A percentile compares a stretch with the other conserved stretches of the same genome.
Evolutionary conservation across 1,140 invertebrate species (phyloP).

Genomic region (Pseudomyrmex gracilis): DNA sequence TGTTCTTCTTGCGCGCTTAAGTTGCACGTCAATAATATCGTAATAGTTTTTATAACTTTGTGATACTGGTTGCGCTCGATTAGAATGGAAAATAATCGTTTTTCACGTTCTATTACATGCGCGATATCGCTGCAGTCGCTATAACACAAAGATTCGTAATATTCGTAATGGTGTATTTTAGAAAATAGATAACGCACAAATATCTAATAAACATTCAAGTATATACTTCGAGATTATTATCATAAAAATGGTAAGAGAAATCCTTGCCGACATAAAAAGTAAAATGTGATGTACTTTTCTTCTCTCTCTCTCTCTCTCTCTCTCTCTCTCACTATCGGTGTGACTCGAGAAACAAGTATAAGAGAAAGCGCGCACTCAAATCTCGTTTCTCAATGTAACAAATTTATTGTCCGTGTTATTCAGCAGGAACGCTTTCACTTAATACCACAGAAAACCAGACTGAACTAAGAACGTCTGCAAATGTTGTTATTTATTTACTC

Average conservation of each 20-base stretch:
- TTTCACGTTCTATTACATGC: not conserved
- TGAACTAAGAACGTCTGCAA: conserved; percentile 9
- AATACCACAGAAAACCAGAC: conserved; percentile 26
- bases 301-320: too few relatives aligned
- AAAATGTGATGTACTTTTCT: too few relatives aligned
- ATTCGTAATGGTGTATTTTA: too few relatives aligned
- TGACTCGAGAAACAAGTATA: not conserved
- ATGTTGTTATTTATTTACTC: not conserved
- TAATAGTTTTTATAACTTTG: conserved; percentile 43
- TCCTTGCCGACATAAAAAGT: too few relatives aligned
- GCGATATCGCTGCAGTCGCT: not conserved
- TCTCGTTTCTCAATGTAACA: not conserved
- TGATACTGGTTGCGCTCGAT: conserved; percentile 3
- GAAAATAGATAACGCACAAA: too few relatives aligned
- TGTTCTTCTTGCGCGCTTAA: conserved; percentile 46
- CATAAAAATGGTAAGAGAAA: too few relatives aligned
- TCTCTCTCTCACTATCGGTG: too few relatives aligned
- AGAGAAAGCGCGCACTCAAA: not conserved
- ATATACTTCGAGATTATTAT: too few relatives aligned
- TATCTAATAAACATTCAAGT: too few relatives aligned
- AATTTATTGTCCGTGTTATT: conserved; percentile 39
- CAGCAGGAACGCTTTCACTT: conserved; percentile 12
- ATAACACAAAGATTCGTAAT: not conserved
- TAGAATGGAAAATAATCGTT: not conserved
- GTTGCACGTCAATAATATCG: conserved; percentile 21